phyloP scores from a whole-genome alignment of 2,888 invertebrate species.

The Dioctria rufipes region DNA sequence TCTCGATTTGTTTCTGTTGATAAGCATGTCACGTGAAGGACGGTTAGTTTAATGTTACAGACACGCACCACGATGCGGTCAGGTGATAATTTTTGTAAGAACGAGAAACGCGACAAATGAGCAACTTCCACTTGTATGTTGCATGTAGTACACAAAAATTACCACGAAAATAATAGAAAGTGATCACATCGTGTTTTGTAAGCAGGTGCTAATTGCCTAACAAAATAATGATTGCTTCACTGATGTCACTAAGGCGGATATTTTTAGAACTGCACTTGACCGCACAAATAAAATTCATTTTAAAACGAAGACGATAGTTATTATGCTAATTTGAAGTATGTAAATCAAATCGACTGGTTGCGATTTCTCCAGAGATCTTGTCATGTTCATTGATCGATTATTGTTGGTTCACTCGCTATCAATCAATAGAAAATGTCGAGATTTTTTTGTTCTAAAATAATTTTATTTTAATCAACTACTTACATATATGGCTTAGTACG shows the following conservation, averaged over 20 bases:
- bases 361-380: too few relatives aligned
- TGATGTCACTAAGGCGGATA: slow-evolving; percentile 28
- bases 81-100: neutral
- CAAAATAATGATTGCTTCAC: neutral
- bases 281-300: neutral
- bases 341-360: too few relatives aligned
- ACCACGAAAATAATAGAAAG: slow-evolving; percentile 38
- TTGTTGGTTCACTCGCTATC: neutral
- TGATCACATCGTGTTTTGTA: slow-evolving; percentile 10
- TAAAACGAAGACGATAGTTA: neutral
- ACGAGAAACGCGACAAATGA: slow-evolving; percentile 14
- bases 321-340: slow-evolving; percentile 21
- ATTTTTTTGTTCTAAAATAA: neutral
- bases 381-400: slow-evolving; percentile 6
- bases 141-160: slow-evolving; percentile 2
- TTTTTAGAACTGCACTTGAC: slow-evolving; percentile 8
- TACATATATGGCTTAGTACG: too few relatives aligned
- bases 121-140: neutral
- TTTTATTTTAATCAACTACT: neutral
- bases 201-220: slow-evolving; percentile 27
- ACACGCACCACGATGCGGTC: slow-evolving; percentile 18
- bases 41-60: slow-evolving; percentile 19
- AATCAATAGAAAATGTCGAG: neutral
- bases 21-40: slow-evolving; percentile 42
- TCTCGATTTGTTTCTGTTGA: slow-evolving; percentile 21